These are phyloP conservation scores for Schizotus pectinicornis DNA, from an alignment of 2,888 invertebrate species.

Conservation along the genomic window DNA sequence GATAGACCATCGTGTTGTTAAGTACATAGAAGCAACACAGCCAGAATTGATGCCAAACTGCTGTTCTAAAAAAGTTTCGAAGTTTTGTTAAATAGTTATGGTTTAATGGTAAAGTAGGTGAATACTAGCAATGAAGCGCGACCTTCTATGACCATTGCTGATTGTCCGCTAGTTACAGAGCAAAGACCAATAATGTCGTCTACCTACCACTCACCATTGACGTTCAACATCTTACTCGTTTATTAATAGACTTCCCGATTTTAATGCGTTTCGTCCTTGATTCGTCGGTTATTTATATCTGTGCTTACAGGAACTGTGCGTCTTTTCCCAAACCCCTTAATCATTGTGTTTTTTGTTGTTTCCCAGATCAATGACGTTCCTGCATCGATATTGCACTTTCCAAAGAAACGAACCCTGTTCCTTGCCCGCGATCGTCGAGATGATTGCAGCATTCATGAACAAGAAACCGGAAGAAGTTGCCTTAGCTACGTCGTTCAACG, in stretches of 20 bases:
- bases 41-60: too few species aligned
- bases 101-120: too few species aligned
- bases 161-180: too few species aligned
- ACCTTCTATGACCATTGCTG: too few species aligned
- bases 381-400: conserved; percentile 92
- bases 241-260: neutral
- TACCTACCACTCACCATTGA: too few species aligned
- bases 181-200: too few species aligned
- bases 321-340: neutral
- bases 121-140: too few species aligned
- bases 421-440: conserved; percentile 89
- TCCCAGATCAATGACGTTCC: conserved; percentile 75
- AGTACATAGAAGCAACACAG: too few species aligned
- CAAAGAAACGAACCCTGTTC: conserved; percentile 97
- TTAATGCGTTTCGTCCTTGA: conserved; percentile 16
- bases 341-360: conserved; percentile 13
- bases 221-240: too few species aligned
- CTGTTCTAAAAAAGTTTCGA: too few species aligned
- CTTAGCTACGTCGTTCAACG: conserved; percentile 88
- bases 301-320: conserved; percentile 2
- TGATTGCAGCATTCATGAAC: conserved; percentile 91
- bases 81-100: too few species aligned
- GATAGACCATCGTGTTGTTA: too few species aligned
- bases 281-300: conserved; percentile 12
- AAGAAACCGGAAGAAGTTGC: conserved; percentile 89